These are phyloP conservation scores for Salvelinus fontinalis DNA, from an alignment of 2,113 vertebrate species.

Conservation along the genomic window DNA sequence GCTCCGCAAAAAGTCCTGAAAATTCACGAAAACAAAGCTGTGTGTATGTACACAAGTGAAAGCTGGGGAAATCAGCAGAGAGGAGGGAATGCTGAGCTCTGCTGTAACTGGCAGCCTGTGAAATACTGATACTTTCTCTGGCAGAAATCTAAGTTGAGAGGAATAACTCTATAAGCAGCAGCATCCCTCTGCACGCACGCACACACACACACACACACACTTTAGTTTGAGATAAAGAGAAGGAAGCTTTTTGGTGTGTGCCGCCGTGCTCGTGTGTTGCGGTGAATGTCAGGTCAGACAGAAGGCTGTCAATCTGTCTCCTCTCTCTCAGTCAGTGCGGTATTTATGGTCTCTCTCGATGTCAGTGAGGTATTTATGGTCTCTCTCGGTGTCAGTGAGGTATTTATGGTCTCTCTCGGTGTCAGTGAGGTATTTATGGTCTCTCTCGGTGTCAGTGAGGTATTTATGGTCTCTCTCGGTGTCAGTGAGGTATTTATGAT, in stretches of 20 bases:
- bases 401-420: neutral
- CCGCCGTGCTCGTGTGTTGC: neutral
- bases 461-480: neutral
- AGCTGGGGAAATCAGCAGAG: slow-evolving; percentile 2
- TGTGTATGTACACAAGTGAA: neutral
- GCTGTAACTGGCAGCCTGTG: slow-evolving; percentile 29
- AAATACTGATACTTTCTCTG: slow-evolving; percentile 33
- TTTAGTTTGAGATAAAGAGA: too few relatives aligned
- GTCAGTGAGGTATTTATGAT: neutral
- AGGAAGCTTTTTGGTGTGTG: slow-evolving; percentile 11
- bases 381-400: slow-evolving; percentile 5
- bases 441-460: neutral
- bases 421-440: neutral
- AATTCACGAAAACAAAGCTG: neutral
- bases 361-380: neutral
- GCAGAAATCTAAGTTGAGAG: slow-evolving; percentile 33
- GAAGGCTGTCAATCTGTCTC: slow-evolving; percentile 26
- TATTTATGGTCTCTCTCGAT: neutral
- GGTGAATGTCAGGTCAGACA: slow-evolving; percentile 6
- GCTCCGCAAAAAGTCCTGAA: too few relatives aligned
- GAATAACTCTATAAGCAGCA: neutral
- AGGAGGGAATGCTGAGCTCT: slow-evolving; percentile 13
- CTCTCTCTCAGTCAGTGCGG: neutral
- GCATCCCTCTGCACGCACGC: neutral
- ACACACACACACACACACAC: neutral